Evolutionary conservation across 2,888 invertebrate genomes (phyloP).

Genomic region (Drosophila hawaiiensis): DNA sequence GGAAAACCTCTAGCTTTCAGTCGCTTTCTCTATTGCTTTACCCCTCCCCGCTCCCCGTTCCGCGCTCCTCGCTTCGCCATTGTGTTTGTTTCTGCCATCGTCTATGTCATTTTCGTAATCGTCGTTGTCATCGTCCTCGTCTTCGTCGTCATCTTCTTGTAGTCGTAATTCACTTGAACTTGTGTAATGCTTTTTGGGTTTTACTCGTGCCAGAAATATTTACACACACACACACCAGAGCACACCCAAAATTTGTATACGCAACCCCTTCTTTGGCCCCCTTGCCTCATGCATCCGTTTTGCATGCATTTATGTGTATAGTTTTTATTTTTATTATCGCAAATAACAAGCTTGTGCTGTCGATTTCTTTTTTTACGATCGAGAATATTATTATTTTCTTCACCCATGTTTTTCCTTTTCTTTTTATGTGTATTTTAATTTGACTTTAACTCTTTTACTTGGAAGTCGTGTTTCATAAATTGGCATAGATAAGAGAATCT

Average conservation of each 20-base stretch:
- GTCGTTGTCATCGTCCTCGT: slow-evolving; percentile 43
- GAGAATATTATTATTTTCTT: slow-evolving; percentile 18
- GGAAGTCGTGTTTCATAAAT: slow-evolving; percentile 47
- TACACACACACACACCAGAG: slow-evolving; percentile 5
- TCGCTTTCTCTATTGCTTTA: slow-evolving; percentile 18
- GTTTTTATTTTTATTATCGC: slow-evolving; percentile 66
- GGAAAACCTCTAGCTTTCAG: slow-evolving; percentile 42
- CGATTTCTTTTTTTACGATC: slow-evolving; percentile 70
- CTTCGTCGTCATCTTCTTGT: slow-evolving; percentile 56
- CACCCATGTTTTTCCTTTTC: background rate
- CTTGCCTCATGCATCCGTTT: slow-evolving; percentile 35
- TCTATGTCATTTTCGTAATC: slow-evolving; percentile 60
- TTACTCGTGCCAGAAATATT: slow-evolving; percentile 38
- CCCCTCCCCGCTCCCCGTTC: background rate
- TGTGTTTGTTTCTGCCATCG: slow-evolving; percentile 35
- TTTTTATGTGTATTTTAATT: slow-evolving; percentile 29
- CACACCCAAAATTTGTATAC: background rate
- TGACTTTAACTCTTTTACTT: slow-evolving; percentile 50
- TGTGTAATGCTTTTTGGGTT: slow-evolving; percentile 67
- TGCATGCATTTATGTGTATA: slow-evolving; percentile 59
- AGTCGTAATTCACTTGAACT: slow-evolving; percentile 75
- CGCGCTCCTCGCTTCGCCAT: background rate
- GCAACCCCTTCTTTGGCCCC: background rate
- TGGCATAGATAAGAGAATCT: slow-evolving; percentile 42
- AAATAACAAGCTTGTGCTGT: slow-evolving; percentile 70